Evolutionary conservation across 2,797 vertebrate species (phyloP).

Genomic region (Nasua narica): DNA sequence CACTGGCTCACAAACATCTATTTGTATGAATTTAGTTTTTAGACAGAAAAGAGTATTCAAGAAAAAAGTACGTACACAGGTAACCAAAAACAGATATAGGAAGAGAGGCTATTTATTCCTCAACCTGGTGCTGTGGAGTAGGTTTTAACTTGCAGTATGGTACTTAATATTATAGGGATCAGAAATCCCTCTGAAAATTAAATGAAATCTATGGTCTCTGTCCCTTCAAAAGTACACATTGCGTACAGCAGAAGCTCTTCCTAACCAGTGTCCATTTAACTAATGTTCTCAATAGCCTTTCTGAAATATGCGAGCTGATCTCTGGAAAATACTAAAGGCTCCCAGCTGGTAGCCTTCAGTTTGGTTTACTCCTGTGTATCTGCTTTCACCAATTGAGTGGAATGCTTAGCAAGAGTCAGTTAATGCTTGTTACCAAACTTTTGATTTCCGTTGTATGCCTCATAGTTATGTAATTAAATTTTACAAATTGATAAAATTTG

Average conservation of each 20-base stretch:
- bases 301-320: background rate
- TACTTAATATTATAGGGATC: background rate
- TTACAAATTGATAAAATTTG: background rate
- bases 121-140: background rate
- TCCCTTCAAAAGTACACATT: background rate
- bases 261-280: background rate
- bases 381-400: background rate
- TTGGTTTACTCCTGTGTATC: background rate
- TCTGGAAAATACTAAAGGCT: background rate
- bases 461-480: background rate
- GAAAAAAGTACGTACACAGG: background rate
- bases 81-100: background rate
- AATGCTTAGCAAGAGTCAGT: background rate
- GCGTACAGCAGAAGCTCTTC: background rate
- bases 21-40: background rate
- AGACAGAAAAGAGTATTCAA: background rate
- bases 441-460: background rate
- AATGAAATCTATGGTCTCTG: background rate
- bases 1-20: background rate
- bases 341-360: background rate
- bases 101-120: background rate
- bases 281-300: background rate
- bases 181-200: background rate
- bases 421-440: background rate
- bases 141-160: background rate